Base-by-base conservation (phyloP, 1,140 invertebrate genomes). In the Nasonia giraulti region DNA sequence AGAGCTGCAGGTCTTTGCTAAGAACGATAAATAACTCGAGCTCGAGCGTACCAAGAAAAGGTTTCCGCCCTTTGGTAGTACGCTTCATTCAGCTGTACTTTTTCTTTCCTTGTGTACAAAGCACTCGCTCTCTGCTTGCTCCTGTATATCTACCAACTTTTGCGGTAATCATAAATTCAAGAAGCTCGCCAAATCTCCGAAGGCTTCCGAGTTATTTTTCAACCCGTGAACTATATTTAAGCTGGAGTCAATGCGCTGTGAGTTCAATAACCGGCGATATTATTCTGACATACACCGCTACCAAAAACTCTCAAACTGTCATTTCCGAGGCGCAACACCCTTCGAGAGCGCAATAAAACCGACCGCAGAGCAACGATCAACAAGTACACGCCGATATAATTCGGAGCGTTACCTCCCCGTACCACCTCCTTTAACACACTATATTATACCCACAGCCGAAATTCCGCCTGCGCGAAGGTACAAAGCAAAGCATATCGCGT, bases 11-110 rank as follows among this genome's bases (percentile, higher is more conserved):
- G 37, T 50, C 66, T 77, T 55, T 2, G 80, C 47, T 74, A 86
- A 83, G 69, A 86, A 83, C 85, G 82, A 86, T 86, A 86, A 86
- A 86, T 86, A 86, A 86, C 85, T 83, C 81, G 81, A 66, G 27
- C 27, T 27, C 33, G 33, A 80, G 76, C 74, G 80, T 86, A 86
- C 82, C 80, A 82, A 83, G 85, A 86, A 86, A 86, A 83, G 81
- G 85, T 86, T 83, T 80, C 85, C 85, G 81, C 85, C 85, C 85
- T 86, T 86, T 86, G 82, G 85, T 86, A 80, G 85, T 86, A 86
- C 82, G n/a, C 77, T 83, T 86, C 85, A 83, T 86, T 83, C 82
- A 71, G 71, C 77, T 44, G 10, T 83, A 83, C 73, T 86, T 83
- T 86, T 83, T 86, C 77, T 83, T 80, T 55, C 37, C 78, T 47